Base-by-base conservation (phyloP, 2,888 invertebrate species). In the Ptychoptera contaminata region DNA sequence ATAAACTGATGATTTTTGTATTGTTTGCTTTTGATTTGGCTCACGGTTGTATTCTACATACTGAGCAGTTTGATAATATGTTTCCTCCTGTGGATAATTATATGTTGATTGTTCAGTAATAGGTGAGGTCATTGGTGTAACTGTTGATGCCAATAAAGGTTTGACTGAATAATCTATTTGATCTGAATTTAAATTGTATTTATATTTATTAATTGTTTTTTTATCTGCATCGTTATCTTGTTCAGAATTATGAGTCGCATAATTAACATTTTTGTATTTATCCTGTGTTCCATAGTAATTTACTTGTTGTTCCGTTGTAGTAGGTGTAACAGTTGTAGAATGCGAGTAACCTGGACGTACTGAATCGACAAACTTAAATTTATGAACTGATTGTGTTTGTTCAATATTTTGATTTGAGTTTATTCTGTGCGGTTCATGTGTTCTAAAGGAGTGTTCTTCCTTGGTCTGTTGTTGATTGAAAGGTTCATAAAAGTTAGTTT, bases 341-440 rank as follows among this genome's bases (percentile, higher is more conserved):
- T 36, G 12, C 10, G 34, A 12, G 16, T 40, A 31, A 8, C 23
- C 16, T 38, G 11, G 38, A 16, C 16, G 2, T 2, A 42, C 35
- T 3, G 42, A 35, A 36, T 42, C 35, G 16, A 42, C 42, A 42
- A 42, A 42, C n/a, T 23, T 31, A 34, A 42, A 42, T 36, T 42
- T 14, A 42, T 42, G 42, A 2, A 42, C 42, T 2, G 31, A 32
- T n/a, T 41, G 41, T 12, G 11, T 16, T 12, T 31, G 23, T 5
- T 34, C 11, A 34, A 10, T 34, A 31, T 16, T 41, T n/a, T 8
- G 11, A 29, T 12, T 7, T 16, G 11, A 8, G 34, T 23, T 14
- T 29, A 7, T 16, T 37, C 16, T 37, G 37, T 37, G 15, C 12
- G 1, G 7, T 23, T 23, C 23, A 5, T 23, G 23, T 5, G 23